phyloP scores from a whole-genome alignment of 2,113 vertebrate genomes.

The Hyperopisus bebe region DNA sequence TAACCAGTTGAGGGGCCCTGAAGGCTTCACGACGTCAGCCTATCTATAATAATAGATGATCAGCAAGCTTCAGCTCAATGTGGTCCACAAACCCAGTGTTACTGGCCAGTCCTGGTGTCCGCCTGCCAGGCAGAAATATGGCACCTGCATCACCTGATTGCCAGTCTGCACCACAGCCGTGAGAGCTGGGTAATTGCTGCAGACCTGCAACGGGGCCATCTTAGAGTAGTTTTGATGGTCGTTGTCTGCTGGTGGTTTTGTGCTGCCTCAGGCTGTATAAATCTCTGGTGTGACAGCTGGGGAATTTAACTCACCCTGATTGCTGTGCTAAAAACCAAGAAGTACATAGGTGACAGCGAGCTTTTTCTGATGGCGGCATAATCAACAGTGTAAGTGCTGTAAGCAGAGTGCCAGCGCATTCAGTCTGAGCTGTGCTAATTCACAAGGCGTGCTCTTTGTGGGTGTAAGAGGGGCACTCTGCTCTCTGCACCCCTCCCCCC shows the following conservation, averaged over 20 bases:
- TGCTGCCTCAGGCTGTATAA: background rate
- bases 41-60: background rate
- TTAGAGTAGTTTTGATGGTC: background rate
- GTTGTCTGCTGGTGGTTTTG: background rate
- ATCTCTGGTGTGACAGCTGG: background rate
- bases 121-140: background rate
- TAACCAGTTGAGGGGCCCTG: background rate
- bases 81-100: background rate
- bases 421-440: background rate
- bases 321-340: background rate
- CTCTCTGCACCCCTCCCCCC: background rate
- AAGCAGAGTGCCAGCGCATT: background rate
- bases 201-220: background rate
- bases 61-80: background rate
- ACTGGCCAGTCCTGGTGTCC: background rate
- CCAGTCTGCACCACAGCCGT: background rate
- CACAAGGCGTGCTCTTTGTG: background rate
- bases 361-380: background rate
- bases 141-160: background rate
- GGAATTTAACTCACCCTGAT: background rate
- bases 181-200: background rate
- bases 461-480: background rate
- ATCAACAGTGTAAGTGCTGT: background rate
- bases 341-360: background rate
- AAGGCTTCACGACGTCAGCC: background rate